Evolutionary conservation across 2,888 invertebrate genomes (phyloP).

Genomic region (Pharmacophagus antenor): DNA sequence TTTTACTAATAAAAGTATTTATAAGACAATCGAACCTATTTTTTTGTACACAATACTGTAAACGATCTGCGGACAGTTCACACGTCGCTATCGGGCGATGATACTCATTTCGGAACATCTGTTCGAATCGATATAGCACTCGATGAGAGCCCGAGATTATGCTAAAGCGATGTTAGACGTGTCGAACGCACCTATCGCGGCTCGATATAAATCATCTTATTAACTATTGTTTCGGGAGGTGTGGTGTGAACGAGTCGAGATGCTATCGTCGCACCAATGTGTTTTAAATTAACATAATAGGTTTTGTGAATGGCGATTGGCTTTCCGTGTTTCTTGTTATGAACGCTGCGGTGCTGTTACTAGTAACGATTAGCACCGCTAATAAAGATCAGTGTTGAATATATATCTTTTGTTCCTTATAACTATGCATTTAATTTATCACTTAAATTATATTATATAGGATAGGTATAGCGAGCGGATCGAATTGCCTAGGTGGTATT

Average conservation of each 20-base stretch:
- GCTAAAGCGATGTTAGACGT: constrained; percentile 79
- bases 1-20: too few relatives aligned
- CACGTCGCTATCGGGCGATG: constrained; percentile 20
- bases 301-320: constrained; percentile 78
- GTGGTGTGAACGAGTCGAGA: constrained; percentile 78
- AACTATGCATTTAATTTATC: too few relatives aligned
- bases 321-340: constrained; percentile 71
- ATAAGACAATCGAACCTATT: too few relatives aligned
- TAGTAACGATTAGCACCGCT: constrained; percentile 44
- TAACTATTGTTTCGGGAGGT: constrained; percentile 81
- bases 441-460: too few relatives aligned
- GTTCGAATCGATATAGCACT: constrained; percentile 70
- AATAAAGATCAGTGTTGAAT: too few relatives aligned
- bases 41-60: too few relatives aligned
- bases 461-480: too few relatives aligned
- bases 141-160: constrained; percentile 75
- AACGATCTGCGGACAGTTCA: constrained; percentile 14
- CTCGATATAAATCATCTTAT: constrained; percentile 81
- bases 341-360: constrained; percentile 41
- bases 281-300: constrained; percentile 82
- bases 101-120: constrained; percentile 60
- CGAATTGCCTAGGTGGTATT: too few relatives aligned
- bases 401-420: too few relatives aligned
- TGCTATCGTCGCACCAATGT: constrained; percentile 73
- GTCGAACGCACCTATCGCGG: constrained; percentile 71